A percentile compares a stretch with the other conserved stretches of the same genome.
Evolutionary conservation across 1,140 invertebrate species (phyloP).

Genomic region (Bradynema listronoti): DNA sequence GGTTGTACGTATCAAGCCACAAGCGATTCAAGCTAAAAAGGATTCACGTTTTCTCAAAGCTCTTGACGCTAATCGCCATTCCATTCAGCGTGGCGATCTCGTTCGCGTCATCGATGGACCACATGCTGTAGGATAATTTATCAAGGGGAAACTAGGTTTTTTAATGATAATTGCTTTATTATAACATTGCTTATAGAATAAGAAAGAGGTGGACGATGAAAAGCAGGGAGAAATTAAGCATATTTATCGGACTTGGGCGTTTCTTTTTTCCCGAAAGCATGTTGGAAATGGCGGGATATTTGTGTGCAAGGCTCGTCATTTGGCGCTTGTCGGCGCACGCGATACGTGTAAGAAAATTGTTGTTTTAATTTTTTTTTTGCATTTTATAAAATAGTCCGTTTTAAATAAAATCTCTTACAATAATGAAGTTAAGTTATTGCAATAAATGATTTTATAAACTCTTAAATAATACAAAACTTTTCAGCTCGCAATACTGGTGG

Average conservation of each 20-base stretch:
- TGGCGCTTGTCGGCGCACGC: constrained; percentile 75
- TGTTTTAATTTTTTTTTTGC: no score
- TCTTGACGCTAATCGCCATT: constrained; percentile 83
- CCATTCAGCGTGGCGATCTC: constrained; percentile 83
- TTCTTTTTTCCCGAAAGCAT: constrained; percentile 84
- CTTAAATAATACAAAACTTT: no score
- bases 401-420: no score
- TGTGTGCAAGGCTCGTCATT: constrained; percentile 85
- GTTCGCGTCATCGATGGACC: constrained; percentile 80
- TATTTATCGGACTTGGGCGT: constrained; percentile 84
- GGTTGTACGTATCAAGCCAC: constrained; percentile 75
- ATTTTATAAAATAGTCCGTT: no score
- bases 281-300: constrained; percentile 93
- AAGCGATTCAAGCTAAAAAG: constrained; percentile 78
- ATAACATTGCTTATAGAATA: constrained; percentile 17
- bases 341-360: no score
- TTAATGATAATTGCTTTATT: no score
- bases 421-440: no score
- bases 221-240: constrained; percentile 90
- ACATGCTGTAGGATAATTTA: constrained; percentile 14
- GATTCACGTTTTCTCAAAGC: constrained; percentile 75
- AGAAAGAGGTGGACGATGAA: constrained; percentile 62
- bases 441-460: no score
- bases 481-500: no score
- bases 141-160: no score